These are phyloP conservation scores for Sylvilagus floridanus DNA, from an alignment of 2,797 vertebrate species.

Conservation along the genomic window DNA sequence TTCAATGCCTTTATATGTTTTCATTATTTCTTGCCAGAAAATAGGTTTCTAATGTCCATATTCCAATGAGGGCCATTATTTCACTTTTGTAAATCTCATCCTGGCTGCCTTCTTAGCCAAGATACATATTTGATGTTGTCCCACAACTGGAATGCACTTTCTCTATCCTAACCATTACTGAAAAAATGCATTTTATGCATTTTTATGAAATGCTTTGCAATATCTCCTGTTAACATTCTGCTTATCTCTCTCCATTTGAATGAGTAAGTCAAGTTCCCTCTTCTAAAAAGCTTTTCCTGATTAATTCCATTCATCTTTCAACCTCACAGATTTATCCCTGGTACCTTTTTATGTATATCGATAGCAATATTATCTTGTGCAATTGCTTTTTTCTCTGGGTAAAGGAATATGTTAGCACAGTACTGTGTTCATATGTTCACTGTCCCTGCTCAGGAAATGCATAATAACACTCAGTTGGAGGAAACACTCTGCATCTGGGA, in stretches of 20 bases:
- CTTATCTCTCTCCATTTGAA: background rate
- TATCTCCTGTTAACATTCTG: background rate
- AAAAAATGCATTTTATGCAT: background rate
- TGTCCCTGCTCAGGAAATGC: background rate
- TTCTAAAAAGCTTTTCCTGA: background rate
- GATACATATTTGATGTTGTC: background rate
- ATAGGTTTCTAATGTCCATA: background rate
- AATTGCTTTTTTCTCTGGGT: background rate
- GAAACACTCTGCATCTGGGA: background rate
- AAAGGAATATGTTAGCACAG: background rate
- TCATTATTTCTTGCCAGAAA: constrained; percentile 44
- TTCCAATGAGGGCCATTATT: constrained; percentile 14
- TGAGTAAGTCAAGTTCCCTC: background rate
- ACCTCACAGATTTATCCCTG: background rate
- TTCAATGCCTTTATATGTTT: background rate
- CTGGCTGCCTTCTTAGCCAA: background rate
- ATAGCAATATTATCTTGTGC: background rate
- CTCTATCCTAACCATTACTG: background rate
- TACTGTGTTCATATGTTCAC: background rate
- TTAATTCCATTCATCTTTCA: background rate
- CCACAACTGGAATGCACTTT: background rate
- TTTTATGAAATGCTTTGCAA: background rate
- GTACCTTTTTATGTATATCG: background rate
- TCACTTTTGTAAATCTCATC: background rate
- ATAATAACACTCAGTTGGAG: constrained; percentile 3